phyloP scores from a whole-genome alignment of 2,797 vertebrate species.

The Diceros bicornis region DNA sequence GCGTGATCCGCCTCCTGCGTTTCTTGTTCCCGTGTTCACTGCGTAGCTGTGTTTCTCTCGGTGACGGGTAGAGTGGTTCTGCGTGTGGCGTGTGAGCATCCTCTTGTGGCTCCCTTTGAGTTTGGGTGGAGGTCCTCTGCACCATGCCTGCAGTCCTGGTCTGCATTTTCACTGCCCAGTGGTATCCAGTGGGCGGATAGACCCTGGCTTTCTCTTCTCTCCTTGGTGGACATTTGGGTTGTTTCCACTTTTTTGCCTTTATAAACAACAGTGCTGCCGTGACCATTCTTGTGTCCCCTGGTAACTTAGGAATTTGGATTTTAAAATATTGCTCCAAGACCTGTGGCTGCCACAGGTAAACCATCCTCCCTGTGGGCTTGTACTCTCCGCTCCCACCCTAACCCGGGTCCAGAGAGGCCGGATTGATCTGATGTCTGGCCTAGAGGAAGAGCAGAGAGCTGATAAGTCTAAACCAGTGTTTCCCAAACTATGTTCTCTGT shows the following conservation, averaged over 20 bases:
- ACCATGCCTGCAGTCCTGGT: fast-evolving
- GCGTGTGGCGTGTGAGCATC: fast-evolving
- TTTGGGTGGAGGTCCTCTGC: too few relatives aligned
- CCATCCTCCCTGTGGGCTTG: background rate
- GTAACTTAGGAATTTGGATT: background rate
- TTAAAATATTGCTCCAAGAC: background rate
- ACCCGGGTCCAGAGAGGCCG: background rate
- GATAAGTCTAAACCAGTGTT: background rate
- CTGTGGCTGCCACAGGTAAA: background rate
- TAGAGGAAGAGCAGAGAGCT: background rate
- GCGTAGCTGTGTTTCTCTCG: fast-evolving
- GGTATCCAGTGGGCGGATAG: fast-evolving
- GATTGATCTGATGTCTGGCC: background rate
- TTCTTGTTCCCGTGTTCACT: fast-evolving
- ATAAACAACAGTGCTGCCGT: fast-evolving
- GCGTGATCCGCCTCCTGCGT: fast-evolving
- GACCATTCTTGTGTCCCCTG: background rate
- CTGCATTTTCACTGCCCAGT: fast-evolving
- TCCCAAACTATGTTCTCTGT: background rate
- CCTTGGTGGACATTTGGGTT: fast-evolving
- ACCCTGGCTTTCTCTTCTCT: fast-evolving
- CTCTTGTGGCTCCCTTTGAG: fast-evolving
- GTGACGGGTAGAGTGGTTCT: fast-evolving
- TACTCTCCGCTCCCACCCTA: fast-evolving
- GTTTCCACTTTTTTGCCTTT: background rate